Evolutionary conservation across 1,140 invertebrate species (phyloP), one percentile per base, ranked within the genome.

Genomic region (Drosophila sp.): DNA sequence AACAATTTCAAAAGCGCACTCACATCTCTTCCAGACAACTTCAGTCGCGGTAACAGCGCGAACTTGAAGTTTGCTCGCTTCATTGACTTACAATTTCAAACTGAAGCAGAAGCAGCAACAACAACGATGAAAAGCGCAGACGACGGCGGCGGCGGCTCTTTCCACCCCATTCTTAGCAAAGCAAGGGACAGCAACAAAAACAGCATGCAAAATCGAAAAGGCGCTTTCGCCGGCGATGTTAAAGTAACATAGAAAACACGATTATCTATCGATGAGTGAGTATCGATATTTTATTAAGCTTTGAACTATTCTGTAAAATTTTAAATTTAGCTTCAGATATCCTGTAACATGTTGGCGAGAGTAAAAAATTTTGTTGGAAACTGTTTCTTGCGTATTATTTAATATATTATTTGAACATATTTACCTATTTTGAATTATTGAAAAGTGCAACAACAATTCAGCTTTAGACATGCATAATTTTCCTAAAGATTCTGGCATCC

Each of bases 11-110:
- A 57, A 70, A 62, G 36, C 41, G 56, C 76, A 91, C 90, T 91
- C 87, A 91, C 90, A 91, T 91, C 90, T 91, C 79, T 91, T 91
- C 90, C 90, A 91, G 90, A 91, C 90, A 91, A 91, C 90, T 91
- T 91, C 74, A 89, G 90, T 91, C 90, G 90, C 90, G 90, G 90
- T 91, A 91, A 91, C 90, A 90, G 87, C 90, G 90, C 87, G 87
- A 91, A 91, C 87, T 91, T 80, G 71, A 90, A 91, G 90, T 91
- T 86, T 89, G 78, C 90, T 89, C 81, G 89, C 90, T 91, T 91
- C 90, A 91, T 91, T 91, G 90, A 91, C 90, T 91, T 89, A 65
- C 89, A 82, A 84, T 91, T 91, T 91, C 75, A 80, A 87, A 90
- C 89, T 91, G 77, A 86, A 56, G 46, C 62, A 21, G 21, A 21